Base-by-base conservation (phyloP, 1,140 invertebrate species). In the Oscheius sp. region DNA sequence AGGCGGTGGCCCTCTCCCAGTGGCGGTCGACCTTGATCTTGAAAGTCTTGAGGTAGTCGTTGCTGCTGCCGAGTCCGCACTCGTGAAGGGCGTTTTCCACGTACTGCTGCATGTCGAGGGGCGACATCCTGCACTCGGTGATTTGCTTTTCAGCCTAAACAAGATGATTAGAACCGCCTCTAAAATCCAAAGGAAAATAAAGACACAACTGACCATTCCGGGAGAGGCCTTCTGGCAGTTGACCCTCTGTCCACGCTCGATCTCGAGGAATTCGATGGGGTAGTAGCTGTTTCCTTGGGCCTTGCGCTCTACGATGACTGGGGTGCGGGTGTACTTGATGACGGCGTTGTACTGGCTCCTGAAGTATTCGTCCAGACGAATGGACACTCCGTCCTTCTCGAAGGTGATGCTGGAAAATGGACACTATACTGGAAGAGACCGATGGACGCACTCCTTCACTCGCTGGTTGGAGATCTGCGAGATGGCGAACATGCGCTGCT, bases 211-310 rank as follows among this genome's bases (percentile, higher is more conserved):
- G 18, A 45, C 61, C 61, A 63, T 34, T 10, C n/a, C 10, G 15
- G 26, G 7, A 34, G 26, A 15, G 26, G 61, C 15, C 31, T 63
- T 63, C 61, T 34, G 32, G 36, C 36, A 38, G 36, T 26, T 63
- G 68, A 71, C 65, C 7, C 68, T 66, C 65, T 71, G 68, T 3
- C 68, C 68, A n/a, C 45, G 32, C 23, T 42, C 31, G 42, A 71
- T 68, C 15, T 73, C 68, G 3, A 71, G 26, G 4, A 35, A 13
- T 13, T 71, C 68, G 31, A 74, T 74, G n/a, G 68, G 68, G 2
- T 71, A 70, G 65, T 36, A 20, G 38, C 31, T 35, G 29, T 18
- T 36, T 34, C 28, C 31, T 23, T 73, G 3, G 28, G 10, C 13
- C 3, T 26, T 32, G 23, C 20, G 29, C 68, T 71, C 68, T 7